Conservation (phyloP, 2,888 invertebrate species). For the Lasioglossum leucozonium region DNA sequence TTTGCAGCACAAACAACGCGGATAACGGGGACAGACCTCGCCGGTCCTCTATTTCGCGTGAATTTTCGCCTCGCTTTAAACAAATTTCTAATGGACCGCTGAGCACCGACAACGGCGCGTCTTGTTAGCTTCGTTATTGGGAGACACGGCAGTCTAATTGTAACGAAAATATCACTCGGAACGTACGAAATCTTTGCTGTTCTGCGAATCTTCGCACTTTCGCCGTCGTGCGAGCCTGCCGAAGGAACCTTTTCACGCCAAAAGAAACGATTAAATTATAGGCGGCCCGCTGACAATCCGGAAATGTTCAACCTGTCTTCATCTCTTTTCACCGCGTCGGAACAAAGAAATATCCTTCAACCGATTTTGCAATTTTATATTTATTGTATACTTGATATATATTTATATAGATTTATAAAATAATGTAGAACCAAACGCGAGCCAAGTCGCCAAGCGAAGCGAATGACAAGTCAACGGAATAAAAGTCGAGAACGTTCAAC, state of each 20-base stretch:
- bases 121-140: slow-evolving; percentile 7
- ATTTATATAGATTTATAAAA: not conserved
- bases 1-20: slow-evolving; percentile 30
- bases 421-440: too few relatives aligned
- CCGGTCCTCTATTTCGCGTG: not conserved
- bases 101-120: not conserved
- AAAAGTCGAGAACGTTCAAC: too few relatives aligned
- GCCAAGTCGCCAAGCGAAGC: too few relatives aligned
- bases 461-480: too few relatives aligned
- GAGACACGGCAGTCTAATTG: not conserved
- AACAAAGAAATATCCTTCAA: not conserved
- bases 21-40: not conserved
- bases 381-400: too few relatives aligned
- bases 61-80: not conserved
- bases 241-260: not conserved
- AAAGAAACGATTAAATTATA: not conserved
- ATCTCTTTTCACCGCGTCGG: too few relatives aligned
- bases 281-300: not conserved
- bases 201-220: not conserved
- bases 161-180: not conserved
- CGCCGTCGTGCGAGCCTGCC: not conserved
- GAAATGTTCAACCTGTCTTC: not conserved
- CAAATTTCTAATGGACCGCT: not conserved
- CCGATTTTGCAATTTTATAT: not conserved
- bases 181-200: not conserved